A percentile compares a stretch with the other conserved stretches of the same genome.
Conservation (phyloP, 2,888 invertebrate genomes). For the Trimorus sp. region DNA sequence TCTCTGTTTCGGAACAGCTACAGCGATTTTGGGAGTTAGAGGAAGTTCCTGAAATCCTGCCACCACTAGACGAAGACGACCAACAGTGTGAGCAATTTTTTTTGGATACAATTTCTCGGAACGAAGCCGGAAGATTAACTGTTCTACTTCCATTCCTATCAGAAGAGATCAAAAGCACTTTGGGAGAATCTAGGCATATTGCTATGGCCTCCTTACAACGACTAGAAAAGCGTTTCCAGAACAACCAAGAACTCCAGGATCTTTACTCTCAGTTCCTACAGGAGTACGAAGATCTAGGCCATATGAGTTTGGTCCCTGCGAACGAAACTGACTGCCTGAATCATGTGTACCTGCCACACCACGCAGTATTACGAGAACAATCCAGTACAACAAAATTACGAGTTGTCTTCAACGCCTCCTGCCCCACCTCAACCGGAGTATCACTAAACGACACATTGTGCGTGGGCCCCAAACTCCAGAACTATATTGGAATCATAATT, state of each 20-base stretch:
- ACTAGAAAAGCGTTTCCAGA: not conserved
- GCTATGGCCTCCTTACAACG: not conserved
- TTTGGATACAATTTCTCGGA: not conserved
- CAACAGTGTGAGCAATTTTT: too few species aligned
- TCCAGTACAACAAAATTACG: not conserved
- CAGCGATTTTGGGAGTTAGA: too few species aligned
- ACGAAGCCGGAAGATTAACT: not conserved
- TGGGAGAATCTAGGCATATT: not conserved
- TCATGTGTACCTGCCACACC: not conserved
- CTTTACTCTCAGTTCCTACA: not conserved
- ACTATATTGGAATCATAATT: not conserved
- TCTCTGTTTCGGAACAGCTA: too few species aligned
- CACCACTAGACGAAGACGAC: too few species aligned
- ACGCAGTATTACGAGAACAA: not conserved
- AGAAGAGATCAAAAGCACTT: not conserved
- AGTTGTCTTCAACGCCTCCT: conserved; percentile 3
- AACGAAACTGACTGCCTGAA: not conserved
- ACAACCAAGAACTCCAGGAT: not conserved
- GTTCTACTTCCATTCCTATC: not conserved
- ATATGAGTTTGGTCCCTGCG: not conserved
- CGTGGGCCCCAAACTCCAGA: not conserved
- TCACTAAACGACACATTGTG: not conserved
- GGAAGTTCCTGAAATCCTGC: too few species aligned
- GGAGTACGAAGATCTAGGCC: not conserved
- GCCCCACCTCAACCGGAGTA: not conserved